Evolutionary conservation across 2,113 vertebrate species (phyloP), one percentile per base, ranked within the genome.

Genomic region (Melanocharis versteri): DNA sequence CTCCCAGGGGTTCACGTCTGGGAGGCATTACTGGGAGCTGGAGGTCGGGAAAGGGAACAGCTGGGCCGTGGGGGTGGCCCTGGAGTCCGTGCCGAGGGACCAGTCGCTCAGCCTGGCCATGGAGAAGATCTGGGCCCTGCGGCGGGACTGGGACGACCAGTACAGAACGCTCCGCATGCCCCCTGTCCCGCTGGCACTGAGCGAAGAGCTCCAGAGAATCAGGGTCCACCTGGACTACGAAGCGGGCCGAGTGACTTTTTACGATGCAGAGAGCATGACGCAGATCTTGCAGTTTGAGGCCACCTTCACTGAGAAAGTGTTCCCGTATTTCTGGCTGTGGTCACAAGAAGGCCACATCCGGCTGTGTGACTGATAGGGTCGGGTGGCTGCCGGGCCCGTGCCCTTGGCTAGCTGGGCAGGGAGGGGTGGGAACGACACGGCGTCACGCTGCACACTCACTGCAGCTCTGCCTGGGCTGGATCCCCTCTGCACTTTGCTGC

Each of bases 1-100:
- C 26, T 68, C 91, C 5, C 77, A 45, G 87, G 81, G 94, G 1
- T 98, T 98, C 93, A 88, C 39, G 0, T 53, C 79, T 0, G 97
- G 98, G 54, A 97, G 96, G 31, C 97, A 97, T 70, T 98, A 96
- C 65, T 98, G 98, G 98, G 97, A 98, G 54, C 54, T 98, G 71
- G 96, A 98, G 35, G 97, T 97, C 0, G 68, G 89, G 0, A 51
- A 58, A 1, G 93, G 94, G 77, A 37, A 90, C 0, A 83, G 66
- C 68, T 98, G 98, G 97, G 97, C 97, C 1, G 70, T 92, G 28
- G 98, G 98, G 28, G 95, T 97, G 86, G 98, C 98, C 3, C n/a
- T 95, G 91, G 98, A 97, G 57, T 96, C 98, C 0, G 88, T 98
- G 76, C 85, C 1, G 18, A 96, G 98, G 42, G 97, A 97, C 57